phyloP scores from a whole-genome alignment of 2,888 invertebrate species.

The Cephus pygmeus region DNA sequence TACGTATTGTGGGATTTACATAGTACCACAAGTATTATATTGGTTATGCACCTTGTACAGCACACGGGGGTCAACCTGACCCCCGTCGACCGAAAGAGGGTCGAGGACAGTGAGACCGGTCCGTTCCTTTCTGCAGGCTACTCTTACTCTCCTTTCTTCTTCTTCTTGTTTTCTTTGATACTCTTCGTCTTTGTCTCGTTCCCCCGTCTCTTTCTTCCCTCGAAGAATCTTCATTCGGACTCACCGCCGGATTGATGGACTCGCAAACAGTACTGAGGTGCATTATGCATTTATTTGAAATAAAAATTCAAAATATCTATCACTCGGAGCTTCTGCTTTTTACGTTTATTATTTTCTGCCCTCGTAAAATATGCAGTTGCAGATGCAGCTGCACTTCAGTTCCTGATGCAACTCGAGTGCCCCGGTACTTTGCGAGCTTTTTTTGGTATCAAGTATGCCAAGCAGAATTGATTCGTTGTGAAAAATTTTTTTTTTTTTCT shows the following conservation, averaged over 20 bases:
- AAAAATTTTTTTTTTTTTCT: not conserved
- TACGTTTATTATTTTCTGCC: not conserved
- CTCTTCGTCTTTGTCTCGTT: not conserved
- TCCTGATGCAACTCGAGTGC: not conserved
- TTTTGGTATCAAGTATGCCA: not conserved
- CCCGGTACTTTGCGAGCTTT: not conserved
- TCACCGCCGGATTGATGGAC: no score
- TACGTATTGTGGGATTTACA: not conserved
- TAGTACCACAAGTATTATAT: not conserved
- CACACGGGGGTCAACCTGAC: conserved; percentile 13
- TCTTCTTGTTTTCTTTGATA: not conserved
- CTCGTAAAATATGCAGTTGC: not conserved
- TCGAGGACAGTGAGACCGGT: conserved; percentile 3
- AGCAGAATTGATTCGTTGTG: not conserved
- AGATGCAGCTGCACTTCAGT: not conserved
- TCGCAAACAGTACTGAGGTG: not conserved
- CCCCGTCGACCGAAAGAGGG: conserved; percentile 16
- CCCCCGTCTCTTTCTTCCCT: not conserved
- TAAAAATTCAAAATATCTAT: not conserved
- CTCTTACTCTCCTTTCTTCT: not conserved
- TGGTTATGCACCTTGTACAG: not conserved
- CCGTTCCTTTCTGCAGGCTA: not conserved
- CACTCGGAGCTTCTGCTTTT: not conserved
- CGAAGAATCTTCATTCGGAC: not conserved
- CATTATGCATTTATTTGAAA: not conserved